Evolutionary conservation across 1,140 invertebrate species (phyloP), one percentile per base, ranked within the genome.

Genomic region (Rhagoletis zephyria): DNA sequence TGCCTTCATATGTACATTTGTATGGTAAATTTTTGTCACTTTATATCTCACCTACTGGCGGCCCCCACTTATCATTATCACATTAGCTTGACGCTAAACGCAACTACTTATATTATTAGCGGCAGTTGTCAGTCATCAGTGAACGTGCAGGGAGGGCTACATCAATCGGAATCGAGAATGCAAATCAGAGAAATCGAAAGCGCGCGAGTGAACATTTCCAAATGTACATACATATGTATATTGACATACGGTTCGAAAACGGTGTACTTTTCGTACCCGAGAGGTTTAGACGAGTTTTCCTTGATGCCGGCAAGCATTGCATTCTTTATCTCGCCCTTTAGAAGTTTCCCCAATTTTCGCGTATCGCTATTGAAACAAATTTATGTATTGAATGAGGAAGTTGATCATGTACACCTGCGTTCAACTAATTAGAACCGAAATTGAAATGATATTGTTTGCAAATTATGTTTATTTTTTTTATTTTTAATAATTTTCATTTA

Each of bases 121-220:
- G 67, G 42, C 12, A 10, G 42, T 48, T 45, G 40, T 40, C 64
- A 85, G 51, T 48, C 81, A 48, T 81, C 6, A 19, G 74, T 19
- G 16, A 3, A 81, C 74, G 48, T 16, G 48, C 56, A 45, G 14
- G 5, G 64, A 45, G 14, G 5, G 64, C 74, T 40, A n/a, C 67
- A 48, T 74, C 67, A 45, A 81, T 81, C n/a, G 74, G 56, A 81
- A 81, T 81, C 45, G 74, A 51, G 16, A 81, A 81, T 56, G 48
- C 16, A 16, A 56, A 81, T 56, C 74, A 51, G 74, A 81, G 74
- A 81, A 81, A 81, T 81, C 48, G 74, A 81, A 81, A 81, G 74
- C 74, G 74, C 74, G 51, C 48, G 19, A 81, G 45, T 81, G 48
- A 81, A 3, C 51, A 56, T 30, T 30, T 30, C 30, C 30, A 56